Percentiles rank a stretch among this genome's conserved stretches.
Evolutionary conservation across 2,797 vertebrate species (phyloP).

Genomic region (Lateolabrax maculatus): DNA sequence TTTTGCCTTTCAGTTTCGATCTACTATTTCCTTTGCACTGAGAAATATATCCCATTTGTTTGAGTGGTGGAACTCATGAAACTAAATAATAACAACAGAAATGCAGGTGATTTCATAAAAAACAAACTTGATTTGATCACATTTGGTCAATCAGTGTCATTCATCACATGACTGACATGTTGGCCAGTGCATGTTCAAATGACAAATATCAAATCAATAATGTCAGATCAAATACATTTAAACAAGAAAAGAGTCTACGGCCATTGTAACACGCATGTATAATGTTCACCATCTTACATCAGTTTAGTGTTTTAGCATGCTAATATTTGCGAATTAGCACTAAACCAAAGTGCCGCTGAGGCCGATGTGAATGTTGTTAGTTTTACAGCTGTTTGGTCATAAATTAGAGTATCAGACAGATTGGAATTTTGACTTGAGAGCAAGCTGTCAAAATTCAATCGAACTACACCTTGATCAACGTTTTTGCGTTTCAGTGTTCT

Average conservation of each 20-base stretch:
- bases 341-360: background rate
- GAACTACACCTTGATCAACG: background rate
- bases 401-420: background rate
- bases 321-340: background rate
- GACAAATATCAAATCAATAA: background rate
- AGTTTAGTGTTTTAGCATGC: background rate
- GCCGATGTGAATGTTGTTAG: background rate
- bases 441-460: background rate
- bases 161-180: background rate
- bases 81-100: background rate
- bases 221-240: background rate
- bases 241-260: background rate
- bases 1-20: constrained; percentile 1
- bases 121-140: background rate
- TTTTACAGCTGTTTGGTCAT: background rate
- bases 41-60: constrained; percentile 3
- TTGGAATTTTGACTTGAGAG: background rate
- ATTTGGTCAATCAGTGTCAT: too few species aligned
- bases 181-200: background rate
- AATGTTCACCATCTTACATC: background rate
- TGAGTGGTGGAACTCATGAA: background rate
- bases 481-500: background rate
- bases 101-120: too few species aligned
- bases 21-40: constrained; percentile 10
- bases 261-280: background rate